Evolutionary conservation across 2,113 vertebrate species (phyloP).

Genomic region (human): GRCh38 chr1:15831501-15832000

Average conservation of each 20-base stretch:
- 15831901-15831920: background rate
- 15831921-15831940: background rate
- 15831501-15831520: no score
- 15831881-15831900: background rate
- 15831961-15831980: slow-evolving; percentile 27
- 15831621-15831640: no score
- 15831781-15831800: background rate
- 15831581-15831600: no score
- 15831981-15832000: background rate
- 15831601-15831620: no score
- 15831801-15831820: background rate
- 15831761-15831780: background rate
- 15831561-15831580: no score
- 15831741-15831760: background rate
- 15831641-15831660: no score
- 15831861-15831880: background rate
- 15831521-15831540: no score
- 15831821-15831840: background rate
- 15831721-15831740: background rate
- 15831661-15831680: no score
- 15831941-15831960: background rate
- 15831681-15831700: no score
- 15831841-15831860: background rate
- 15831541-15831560: no score
- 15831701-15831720: no score